Evolutionary conservation across 2,113 vertebrate genomes (phyloP).

Genomic region (Columba janthina): DNA sequence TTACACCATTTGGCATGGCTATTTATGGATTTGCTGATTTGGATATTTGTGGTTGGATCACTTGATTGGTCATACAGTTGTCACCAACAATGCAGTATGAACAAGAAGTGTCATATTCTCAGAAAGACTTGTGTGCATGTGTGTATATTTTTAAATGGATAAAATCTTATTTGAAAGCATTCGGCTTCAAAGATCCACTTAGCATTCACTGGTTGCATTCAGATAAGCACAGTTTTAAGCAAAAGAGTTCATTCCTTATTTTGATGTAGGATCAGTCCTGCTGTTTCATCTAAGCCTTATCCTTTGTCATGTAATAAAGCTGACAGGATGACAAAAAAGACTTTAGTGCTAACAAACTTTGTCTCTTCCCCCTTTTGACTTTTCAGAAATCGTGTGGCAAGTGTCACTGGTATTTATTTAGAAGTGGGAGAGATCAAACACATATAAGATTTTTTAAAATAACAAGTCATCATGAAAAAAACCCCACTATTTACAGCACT

Average conservation of each 20-base stretch:
- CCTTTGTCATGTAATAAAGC: background rate
- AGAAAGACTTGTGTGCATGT: background rate
- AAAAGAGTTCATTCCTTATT: slow-evolving; percentile 5
- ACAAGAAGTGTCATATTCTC: background rate
- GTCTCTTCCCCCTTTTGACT: background rate
- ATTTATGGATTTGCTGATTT: background rate
- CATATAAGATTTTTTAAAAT: background rate
- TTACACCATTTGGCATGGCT: background rate
- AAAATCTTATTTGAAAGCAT: background rate
- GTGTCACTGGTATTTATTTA: background rate
- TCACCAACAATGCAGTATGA: background rate
- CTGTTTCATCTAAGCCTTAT: background rate
- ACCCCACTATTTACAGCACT: background rate
- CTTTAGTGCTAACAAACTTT: slow-evolving; percentile 1
- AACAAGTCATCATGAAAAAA: background rate
- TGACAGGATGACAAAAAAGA: background rate
- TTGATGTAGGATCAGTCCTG: background rate
- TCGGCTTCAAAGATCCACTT: background rate
- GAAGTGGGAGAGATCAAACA: background rate
- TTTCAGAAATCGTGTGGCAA: background rate
- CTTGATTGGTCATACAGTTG: background rate
- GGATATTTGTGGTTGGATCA: background rate
- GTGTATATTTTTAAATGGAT: background rate
- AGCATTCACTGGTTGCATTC: background rate
- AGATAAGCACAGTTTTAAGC: background rate